Conservation (phyloP, 2,888 invertebrate species). For the Furcula furcula region DNA sequence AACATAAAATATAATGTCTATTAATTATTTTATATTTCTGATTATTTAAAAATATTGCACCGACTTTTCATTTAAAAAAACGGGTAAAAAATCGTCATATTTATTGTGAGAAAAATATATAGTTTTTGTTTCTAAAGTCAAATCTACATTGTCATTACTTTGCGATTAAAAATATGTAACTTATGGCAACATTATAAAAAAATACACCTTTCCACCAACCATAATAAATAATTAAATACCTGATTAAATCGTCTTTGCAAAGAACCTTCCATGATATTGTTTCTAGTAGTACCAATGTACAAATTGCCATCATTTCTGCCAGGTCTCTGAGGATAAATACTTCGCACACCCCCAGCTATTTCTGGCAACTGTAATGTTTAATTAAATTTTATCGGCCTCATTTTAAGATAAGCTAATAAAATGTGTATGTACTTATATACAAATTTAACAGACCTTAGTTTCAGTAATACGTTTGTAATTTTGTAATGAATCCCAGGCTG, state of each 20-base stretch:
- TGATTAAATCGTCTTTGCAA: slow-evolving; percentile 93
- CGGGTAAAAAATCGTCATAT: no score
- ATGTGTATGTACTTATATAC: background rate
- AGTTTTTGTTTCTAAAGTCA: no score
- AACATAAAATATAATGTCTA: slow-evolving; percentile 13
- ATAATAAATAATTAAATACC: slow-evolving; percentile 59
- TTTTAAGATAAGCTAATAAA: background rate
- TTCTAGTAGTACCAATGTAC: slow-evolving; percentile 94
- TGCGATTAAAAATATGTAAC: no score
- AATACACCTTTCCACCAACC: no score
- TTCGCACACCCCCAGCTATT: slow-evolving; percentile 92
- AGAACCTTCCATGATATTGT: slow-evolving; percentile 95
- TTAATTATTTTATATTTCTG: no score
- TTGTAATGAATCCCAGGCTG: slow-evolving; percentile 95
- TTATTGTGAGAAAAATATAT: no score
- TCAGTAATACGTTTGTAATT: slow-evolving; percentile 95
- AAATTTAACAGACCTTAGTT: slow-evolving; percentile 84
- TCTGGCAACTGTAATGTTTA: slow-evolving; percentile 86
- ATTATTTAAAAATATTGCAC: no score
- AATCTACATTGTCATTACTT: no score
- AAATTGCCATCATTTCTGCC: slow-evolving; percentile 94
- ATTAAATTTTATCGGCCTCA: background rate
- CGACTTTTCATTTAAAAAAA: no score
- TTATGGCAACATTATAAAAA: no score
- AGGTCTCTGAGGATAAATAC: slow-evolving; percentile 93